These are phyloP conservation scores for Callyntrura guangdongensis DNA, from an alignment of 2,888 invertebrate species.

Conservation along the genomic window DNA sequence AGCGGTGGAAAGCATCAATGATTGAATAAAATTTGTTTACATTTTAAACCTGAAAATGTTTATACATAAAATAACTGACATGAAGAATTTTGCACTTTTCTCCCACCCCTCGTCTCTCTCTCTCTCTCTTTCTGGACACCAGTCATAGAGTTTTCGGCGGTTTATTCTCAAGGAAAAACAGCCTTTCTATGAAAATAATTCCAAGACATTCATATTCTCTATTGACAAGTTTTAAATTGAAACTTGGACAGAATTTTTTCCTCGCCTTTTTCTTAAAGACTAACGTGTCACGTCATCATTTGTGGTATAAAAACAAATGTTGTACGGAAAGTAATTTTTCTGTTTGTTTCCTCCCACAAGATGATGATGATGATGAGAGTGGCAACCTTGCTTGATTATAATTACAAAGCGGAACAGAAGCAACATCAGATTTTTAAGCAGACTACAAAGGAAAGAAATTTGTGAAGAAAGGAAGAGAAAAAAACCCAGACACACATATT, in stretches of 20 bases:
- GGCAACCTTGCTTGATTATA: slow-evolving; percentile 26
- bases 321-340: too few relatives aligned
- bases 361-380: not conserved
- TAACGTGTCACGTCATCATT: too few relatives aligned
- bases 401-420: slow-evolving; percentile 13
- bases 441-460: not conserved
- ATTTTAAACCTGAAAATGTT: not conserved
- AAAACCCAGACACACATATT: not conserved
- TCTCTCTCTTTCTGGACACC: not conserved
- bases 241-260: too few relatives aligned
- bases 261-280: too few relatives aligned
- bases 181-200: too few relatives aligned
- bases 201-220: too few relatives aligned
- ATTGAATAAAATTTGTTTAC: too few relatives aligned
- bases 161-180: too few relatives aligned
- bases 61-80: not conserved
- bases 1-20: too few relatives aligned
- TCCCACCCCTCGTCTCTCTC: not conserved
- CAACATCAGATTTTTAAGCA: not conserved
- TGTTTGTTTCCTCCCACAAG: not conserved
- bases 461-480: not conserved
- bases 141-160: not conserved
- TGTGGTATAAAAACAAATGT: too few relatives aligned
- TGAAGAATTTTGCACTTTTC: not conserved
- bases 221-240: too few relatives aligned